Evolutionary conservation across 2,888 invertebrate species (phyloP), one percentile per base, ranked within the genome.

Genomic region (Petrophora chlorosata): DNA sequence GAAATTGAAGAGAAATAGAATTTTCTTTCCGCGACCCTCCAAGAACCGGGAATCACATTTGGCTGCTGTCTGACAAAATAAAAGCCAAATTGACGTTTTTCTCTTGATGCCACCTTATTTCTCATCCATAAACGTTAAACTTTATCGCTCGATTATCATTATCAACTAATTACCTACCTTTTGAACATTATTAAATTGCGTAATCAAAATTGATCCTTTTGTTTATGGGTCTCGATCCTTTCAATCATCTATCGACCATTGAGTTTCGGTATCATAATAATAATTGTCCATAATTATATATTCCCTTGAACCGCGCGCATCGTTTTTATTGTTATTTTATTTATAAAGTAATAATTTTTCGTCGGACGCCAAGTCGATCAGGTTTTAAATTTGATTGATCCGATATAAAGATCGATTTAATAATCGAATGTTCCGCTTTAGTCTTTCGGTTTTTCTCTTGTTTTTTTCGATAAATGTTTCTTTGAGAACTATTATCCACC

Each of bases 241-340:
- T 88, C 89, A 88, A 88, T 88, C 89, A 87, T 89, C 89, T 88
- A 88, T 87, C 85, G 82, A 75, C 82, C 85, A 88, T 87, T 87
- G 82, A 83, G 86, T 83, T 83, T 85, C 82, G 82, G 77, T 84
- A 88, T 89, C 85, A 88, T 85, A 89, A 87, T 85, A 89, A 87
- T 90, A 90, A 90, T 90, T 90, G 89, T 85, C 85, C 90, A 87
- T 90, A 90, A 90, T 90, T 90, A 90, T 83, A 90, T 85, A 88
- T 87, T 86, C 88, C 84, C 86, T 82, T 83, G 82, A 82, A 81
- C 81, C 73, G 68, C 73, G 79, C 82, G 82, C 87, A 84, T 88
- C 89, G 73, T 80, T 90, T 89, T 90, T 90, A 90, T 90, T 90
- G 89, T 88, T 90, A 90, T 90, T 90, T 90, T 90, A 90, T 90